Conservation (phyloP, 2,797 vertebrate species). For the Saxicola maurus region DNA sequence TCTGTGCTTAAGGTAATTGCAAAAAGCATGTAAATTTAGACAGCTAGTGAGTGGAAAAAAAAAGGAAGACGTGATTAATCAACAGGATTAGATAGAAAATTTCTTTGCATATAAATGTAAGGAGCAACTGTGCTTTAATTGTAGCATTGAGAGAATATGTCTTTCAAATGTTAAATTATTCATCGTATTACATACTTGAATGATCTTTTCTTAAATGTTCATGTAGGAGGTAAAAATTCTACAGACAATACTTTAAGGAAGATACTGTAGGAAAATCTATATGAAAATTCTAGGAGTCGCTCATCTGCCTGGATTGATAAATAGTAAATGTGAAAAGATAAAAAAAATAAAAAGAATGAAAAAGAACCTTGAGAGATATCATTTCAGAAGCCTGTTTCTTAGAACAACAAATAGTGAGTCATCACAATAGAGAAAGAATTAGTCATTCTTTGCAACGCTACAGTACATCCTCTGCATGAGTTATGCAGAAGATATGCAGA, state of each 20-base stretch:
- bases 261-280: neutral
- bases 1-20: neutral
- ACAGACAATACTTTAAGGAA: neutral
- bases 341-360: neutral
- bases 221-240: slow-evolving; percentile 21
- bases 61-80: slow-evolving; percentile 23
- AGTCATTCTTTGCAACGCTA: slow-evolving; percentile 48
- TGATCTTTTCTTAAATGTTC: slow-evolving; percentile 28
- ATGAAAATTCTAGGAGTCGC: neutral
- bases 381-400: slow-evolving; percentile 51
- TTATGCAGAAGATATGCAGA: slow-evolving; percentile 25
- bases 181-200: slow-evolving; percentile 9
- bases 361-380: neutral
- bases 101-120: slow-evolving; percentile 25
- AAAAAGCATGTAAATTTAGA: slow-evolving; percentile 16
- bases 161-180: slow-evolving; percentile 58
- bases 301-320: slow-evolving; percentile 19
- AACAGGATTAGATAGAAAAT: slow-evolving; percentile 23
- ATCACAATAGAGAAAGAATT: slow-evolving; percentile 55
- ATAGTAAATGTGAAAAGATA: slow-evolving; percentile 9
- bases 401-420: slow-evolving; percentile 61
- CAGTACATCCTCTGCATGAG: slow-evolving; percentile 23
- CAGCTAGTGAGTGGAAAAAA: slow-evolving; percentile 19
- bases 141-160: slow-evolving; percentile 36
- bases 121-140: slow-evolving; percentile 31